Evolutionary conservation across 2,888 invertebrate species (phyloP).

Genomic region (Cheilosia vernalis): DNA sequence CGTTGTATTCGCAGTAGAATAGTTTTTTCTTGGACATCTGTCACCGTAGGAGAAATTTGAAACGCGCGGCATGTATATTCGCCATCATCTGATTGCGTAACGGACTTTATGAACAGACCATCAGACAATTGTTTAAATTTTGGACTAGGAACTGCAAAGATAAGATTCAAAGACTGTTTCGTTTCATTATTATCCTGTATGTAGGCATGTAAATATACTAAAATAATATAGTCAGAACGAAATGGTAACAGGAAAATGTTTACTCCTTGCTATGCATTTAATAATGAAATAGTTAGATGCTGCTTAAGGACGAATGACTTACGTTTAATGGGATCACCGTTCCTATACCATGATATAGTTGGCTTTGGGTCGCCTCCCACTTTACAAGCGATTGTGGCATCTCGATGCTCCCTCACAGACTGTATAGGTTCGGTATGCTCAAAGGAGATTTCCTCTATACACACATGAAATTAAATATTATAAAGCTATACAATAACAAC

Average conservation of each 20-base stretch:
- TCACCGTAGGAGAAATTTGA: conserved; percentile 84
- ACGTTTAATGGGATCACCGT: conserved; percentile 83
- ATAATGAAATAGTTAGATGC: background rate
- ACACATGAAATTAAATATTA: conserved; percentile 66
- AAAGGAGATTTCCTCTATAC: conserved; percentile 85
- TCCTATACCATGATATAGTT: conserved; percentile 83
- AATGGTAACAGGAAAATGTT: background rate
- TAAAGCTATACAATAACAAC: background rate
- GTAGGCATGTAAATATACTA: background rate
- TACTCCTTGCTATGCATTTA: background rate
- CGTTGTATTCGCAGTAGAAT: conserved; percentile 86
- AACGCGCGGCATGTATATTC: conserved; percentile 86
- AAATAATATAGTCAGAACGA: background rate
- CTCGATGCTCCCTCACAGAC: conserved; percentile 84
- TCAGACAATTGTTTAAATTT: conserved; percentile 84
- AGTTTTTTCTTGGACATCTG: conserved; percentile 84
- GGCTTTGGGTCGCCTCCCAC: conserved; percentile 84
- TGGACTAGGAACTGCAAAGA: conserved; percentile 80
- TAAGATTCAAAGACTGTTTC: conserved; percentile 34
- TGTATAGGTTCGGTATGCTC: conserved; percentile 85
- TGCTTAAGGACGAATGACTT: conserved; percentile 64
- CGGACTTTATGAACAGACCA: conserved; percentile 85
- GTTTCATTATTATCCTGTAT: conserved; percentile 29
- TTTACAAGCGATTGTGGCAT: conserved; percentile 83
- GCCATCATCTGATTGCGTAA: conserved; percentile 85